Conservation (phyloP, 2,888 invertebrate genomes). For the Zaprionus bogoriensis region DNA sequence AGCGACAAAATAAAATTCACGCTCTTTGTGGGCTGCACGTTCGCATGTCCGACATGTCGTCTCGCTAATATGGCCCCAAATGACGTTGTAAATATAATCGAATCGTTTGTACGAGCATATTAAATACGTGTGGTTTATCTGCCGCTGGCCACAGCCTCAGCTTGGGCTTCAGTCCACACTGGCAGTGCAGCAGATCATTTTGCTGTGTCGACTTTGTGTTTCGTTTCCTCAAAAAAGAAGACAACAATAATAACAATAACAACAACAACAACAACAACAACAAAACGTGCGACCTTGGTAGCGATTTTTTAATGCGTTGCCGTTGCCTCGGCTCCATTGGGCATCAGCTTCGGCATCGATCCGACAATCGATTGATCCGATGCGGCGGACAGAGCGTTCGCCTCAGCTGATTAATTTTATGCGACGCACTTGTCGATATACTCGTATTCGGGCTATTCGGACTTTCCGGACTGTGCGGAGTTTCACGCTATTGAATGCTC, state of each 20-base stretch:
- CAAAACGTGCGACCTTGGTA: constrained; percentile 55
- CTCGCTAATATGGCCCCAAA: constrained; percentile 13
- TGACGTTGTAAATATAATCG: constrained; percentile 28
- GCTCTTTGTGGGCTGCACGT: constrained; percentile 22
- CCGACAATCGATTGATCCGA: constrained; percentile 22
- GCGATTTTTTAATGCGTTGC: constrained; percentile 59
- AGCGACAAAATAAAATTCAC: constrained; percentile 20
- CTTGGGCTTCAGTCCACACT: too few species aligned
- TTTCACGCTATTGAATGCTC: constrained; percentile 17
- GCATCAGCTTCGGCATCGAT: constrained; percentile 29
- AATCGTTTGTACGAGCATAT: constrained; percentile 8
- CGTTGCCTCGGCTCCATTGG: constrained; percentile 39
- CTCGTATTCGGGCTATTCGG: constrained; percentile 22
- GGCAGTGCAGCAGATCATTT: constrained; percentile 57
- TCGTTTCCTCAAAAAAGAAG: constrained; percentile 64
- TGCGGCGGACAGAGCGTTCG: constrained; percentile 43
- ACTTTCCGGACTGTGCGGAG: not conserved
- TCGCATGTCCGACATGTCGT: not conserved
- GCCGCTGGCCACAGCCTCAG: not conserved
- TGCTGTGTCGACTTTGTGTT: constrained; percentile 44
- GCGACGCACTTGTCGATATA: constrained; percentile 50
- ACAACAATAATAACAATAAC: too few species aligned
- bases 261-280: too few species aligned
- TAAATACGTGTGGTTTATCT: not conserved
- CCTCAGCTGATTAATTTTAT: constrained; percentile 41